A percentile compares a stretch with the other conserved stretches of the same genome.
phyloP scores from a whole-genome alignment of 2,888 invertebrate genomes.

The Parasteatoda lunata region DNA sequence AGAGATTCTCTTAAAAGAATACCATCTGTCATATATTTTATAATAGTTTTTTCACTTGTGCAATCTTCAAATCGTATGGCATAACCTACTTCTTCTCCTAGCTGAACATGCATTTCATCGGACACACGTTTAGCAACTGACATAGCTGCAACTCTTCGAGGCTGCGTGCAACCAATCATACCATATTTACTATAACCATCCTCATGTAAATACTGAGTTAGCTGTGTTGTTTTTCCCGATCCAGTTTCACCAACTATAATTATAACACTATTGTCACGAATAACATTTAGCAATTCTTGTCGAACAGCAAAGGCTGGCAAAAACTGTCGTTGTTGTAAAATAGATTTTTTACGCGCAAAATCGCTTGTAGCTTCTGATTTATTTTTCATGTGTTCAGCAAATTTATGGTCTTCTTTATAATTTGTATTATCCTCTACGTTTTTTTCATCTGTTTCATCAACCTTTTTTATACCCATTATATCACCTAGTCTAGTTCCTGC shows the following conservation, averaged over 20 bases:
- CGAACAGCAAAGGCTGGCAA: conserved; percentile 96
- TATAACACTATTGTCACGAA: conserved; percentile 93
- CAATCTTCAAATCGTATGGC: conserved; percentile 99
- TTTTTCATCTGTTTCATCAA: conserved; percentile 80
- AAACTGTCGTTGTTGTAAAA: conserved; percentile 90
- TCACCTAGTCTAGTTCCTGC: conserved; percentile 97
- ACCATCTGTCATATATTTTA: conserved; percentile 99
- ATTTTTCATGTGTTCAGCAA: conserved; percentile 93
- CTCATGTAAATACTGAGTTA: conserved; percentile 96
- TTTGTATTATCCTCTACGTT: conserved; percentile 83
- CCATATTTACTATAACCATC: conserved; percentile 94
- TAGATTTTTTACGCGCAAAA: conserved; percentile 72
- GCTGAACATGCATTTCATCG: conserved; percentile 94
- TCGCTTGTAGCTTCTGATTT: conserved; percentile 79
- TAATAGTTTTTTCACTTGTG: conserved; percentile 92
- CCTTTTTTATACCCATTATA: conserved; percentile 92
- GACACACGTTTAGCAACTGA: conserved; percentile 99
- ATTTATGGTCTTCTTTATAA: conserved; percentile 94
- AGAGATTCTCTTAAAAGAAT: conserved; percentile 96
- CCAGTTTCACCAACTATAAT: conserved; percentile 97
- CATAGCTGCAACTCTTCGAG: conserved; percentile 97
- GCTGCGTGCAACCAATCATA: conserved; percentile 98
- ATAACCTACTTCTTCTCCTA: conserved; percentile 96
- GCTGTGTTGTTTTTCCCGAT: conserved; percentile 97
- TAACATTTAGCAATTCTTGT: conserved; percentile 92